Percentiles rank a stretch among this genome's conserved stretches.
Evolutionary conservation across 1,140 invertebrate genomes (phyloP).

Genomic region (Thaumetopoea pityocampa): DNA sequence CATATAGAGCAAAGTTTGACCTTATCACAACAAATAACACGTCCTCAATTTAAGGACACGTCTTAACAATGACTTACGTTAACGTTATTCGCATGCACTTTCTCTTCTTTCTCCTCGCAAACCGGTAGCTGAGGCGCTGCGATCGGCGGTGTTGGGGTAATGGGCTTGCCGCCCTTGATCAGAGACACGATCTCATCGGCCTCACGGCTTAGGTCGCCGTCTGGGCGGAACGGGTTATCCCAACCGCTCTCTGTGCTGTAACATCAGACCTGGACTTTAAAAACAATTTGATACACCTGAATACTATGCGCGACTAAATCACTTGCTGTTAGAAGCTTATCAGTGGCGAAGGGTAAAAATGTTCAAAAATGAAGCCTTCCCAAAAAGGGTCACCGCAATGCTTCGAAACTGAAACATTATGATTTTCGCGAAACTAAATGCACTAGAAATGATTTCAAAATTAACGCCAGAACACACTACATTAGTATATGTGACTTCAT

Average conservation of each 20-base stretch:
- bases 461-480: too few species aligned
- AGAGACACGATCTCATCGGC: slow-evolving; percentile 96
- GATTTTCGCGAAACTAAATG: too few species aligned
- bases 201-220: slow-evolving; percentile 94
- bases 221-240: slow-evolving; percentile 98
- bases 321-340: not conserved
- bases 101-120: slow-evolving; percentile 57
- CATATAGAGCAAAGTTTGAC: too few species aligned
- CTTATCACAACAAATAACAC: not conserved
- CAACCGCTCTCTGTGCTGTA: slow-evolving; percentile 94
- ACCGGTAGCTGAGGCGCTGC: slow-evolving; percentile 47
- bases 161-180: slow-evolving; percentile 85
- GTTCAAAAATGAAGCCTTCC: too few species aligned
- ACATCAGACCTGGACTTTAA: too few species aligned
- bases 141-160: slow-evolving; percentile 61
- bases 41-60: not conserved
- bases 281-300: too few species aligned
- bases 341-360: too few species aligned
- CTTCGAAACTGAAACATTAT: too few species aligned
- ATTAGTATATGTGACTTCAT: too few species aligned
- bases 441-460: too few species aligned
- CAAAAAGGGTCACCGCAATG: too few species aligned
- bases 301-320: not conserved
- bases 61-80: slow-evolving; percentile 33
- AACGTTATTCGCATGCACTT: slow-evolving; percentile 52